These are phyloP conservation scores for Dryococelus australis DNA, from an alignment of 2,888 invertebrate species.

Conservation along the genomic window DNA sequence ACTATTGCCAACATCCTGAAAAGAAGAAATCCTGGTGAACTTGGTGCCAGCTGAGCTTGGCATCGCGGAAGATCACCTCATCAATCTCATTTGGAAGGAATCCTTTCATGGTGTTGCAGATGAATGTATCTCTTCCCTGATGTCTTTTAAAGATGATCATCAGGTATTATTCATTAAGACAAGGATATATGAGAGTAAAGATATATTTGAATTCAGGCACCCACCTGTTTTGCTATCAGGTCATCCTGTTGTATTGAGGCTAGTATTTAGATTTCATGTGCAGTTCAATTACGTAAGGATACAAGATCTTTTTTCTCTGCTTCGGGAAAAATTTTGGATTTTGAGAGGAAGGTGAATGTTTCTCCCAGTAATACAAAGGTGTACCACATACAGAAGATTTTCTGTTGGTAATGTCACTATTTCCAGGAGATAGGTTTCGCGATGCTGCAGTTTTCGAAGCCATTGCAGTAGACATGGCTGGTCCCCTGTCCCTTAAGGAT, in stretches of 20 bases:
- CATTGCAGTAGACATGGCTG: too few relatives aligned
- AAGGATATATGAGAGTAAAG: neutral
- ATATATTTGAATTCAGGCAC: neutral
- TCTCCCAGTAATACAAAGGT: neutral
- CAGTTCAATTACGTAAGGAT: neutral
- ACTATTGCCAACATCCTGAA: neutral
- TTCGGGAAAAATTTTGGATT: neutral
- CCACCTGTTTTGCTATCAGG: neutral
- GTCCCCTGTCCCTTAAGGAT: too few relatives aligned
- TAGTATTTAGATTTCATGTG: neutral
- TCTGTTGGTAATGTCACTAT: too few relatives aligned
- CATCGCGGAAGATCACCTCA: too few relatives aligned
- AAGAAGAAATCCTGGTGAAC: too few relatives aligned
- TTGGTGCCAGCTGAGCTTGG: too few relatives aligned
- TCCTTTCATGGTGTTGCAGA: neutral
- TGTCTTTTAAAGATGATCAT: neutral
- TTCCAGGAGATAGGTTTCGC: too few relatives aligned
- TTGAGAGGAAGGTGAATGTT: neutral
- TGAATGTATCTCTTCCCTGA: too few relatives aligned
- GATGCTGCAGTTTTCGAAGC: too few relatives aligned
- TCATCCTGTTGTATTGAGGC: neutral
- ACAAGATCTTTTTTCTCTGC: neutral
- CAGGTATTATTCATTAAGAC: neutral
- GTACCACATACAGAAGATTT: conserved; percentile 20
- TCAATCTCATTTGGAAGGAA: too few relatives aligned